Evolutionary conservation across 2,888 invertebrate species (phyloP).

Genomic region (Plebejus argus): DNA sequence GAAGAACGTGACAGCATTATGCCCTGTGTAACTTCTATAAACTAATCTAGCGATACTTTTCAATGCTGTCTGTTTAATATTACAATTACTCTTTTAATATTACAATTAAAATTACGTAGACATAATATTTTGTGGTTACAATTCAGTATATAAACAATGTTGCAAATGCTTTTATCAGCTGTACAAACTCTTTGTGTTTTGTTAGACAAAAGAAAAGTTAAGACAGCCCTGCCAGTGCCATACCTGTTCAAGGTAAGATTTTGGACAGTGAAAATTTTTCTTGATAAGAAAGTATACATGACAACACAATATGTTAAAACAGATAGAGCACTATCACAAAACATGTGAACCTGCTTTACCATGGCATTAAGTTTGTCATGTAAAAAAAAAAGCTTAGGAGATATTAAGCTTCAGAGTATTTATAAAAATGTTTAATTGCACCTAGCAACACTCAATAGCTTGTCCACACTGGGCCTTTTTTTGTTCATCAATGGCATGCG

Average conservation of each 20-base stretch:
- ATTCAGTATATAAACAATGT: conserved; percentile 75
- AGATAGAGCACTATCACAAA: conserved; percentile 36
- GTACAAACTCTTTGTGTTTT: conserved; percentile 46
- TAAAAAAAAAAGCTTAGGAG: conserved; percentile 56
- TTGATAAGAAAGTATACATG: conserved; percentile 60
- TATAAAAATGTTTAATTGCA: no score
- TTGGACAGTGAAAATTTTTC: conserved; percentile 61
- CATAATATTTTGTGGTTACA: conserved; percentile 79
- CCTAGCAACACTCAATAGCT: no score
- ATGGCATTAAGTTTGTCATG: conserved; percentile 64
- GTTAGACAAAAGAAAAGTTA: conserved; percentile 49
- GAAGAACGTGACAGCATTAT: no score
- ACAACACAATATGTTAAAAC: conserved; percentile 51
- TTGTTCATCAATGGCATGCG: no score
- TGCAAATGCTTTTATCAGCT: conserved; percentile 65
- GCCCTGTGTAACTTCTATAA: no score
- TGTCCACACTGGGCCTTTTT: no score
- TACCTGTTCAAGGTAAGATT: conserved; percentile 60
- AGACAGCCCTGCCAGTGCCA: conserved; percentile 53
- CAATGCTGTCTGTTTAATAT: background rate
- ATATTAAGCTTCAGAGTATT: conserved; percentile 43
- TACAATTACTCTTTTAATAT: conserved; percentile 57
- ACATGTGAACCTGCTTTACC: conserved; percentile 36
- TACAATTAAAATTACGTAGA: conserved; percentile 75
- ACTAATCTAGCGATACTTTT: no score